Conservation (phyloP, 2,888 invertebrate genomes). For the Hypercompe scribonia region DNA sequence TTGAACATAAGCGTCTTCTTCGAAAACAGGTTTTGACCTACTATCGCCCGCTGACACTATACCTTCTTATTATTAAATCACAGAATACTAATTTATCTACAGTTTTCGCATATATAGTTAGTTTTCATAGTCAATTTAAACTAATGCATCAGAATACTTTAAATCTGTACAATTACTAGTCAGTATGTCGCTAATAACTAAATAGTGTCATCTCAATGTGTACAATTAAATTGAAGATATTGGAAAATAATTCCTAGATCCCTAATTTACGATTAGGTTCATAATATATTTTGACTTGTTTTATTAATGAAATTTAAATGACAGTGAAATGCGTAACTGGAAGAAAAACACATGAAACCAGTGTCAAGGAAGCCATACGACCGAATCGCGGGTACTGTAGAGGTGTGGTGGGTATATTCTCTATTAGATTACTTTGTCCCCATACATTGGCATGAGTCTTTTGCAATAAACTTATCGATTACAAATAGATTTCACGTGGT, state of each 20-base stretch:
- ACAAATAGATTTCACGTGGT: constrained; percentile 17
- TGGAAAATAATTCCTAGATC: too few species aligned
- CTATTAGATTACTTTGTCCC: constrained; percentile 74
- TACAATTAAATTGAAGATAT: too few species aligned
- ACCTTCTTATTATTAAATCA: too few species aligned
- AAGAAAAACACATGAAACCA: constrained; percentile 55
- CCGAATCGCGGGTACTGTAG: constrained; percentile 56
- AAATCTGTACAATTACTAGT: too few species aligned
- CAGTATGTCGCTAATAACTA: too few species aligned
- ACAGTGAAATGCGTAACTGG: background rate
- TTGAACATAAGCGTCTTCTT: too few species aligned
- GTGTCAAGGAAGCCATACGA: constrained; percentile 70
- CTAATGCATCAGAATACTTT: background rate
- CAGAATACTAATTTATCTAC: too few species aligned
- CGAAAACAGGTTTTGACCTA: too few species aligned
- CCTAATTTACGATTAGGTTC: too few species aligned
- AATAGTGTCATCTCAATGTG: too few species aligned
- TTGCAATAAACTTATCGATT: constrained; percentile 31
- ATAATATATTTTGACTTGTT: background rate
- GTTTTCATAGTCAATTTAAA: background rate
- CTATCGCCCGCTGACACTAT: too few species aligned
- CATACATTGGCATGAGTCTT: constrained; percentile 21
- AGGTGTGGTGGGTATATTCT: constrained; percentile 62
- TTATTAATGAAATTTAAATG: background rate
- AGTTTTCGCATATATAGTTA: too few species aligned